Evolutionary conservation across 2,113 vertebrate species (phyloP).

Genomic region (Loxodonta africana): DNA sequence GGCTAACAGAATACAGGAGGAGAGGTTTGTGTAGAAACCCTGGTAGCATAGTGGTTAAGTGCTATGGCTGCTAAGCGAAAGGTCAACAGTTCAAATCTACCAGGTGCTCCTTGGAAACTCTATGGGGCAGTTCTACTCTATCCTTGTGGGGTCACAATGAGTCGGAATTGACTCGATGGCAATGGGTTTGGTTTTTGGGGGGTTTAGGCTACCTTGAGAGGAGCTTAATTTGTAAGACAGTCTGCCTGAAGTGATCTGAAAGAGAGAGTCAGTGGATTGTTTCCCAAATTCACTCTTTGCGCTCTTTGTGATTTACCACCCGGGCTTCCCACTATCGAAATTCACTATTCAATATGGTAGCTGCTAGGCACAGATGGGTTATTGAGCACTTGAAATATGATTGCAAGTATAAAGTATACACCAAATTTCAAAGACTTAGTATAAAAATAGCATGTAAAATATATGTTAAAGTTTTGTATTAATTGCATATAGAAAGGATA

Average conservation of each 20-base stretch:
- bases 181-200: no score
- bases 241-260: not conserved
- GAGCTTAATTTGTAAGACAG: not conserved
- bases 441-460: not conserved
- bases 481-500: not conserved
- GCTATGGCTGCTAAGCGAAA: no score
- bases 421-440: not conserved
- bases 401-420: not conserved
- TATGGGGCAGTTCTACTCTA: no score
- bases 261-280: not conserved
- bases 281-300: not conserved
- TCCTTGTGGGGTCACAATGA: no score
- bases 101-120: no score
- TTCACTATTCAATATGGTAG: not conserved
- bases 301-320: not conserved
- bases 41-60: no score
- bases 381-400: not conserved
- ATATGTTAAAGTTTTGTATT: not conserved
- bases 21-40: not conserved
- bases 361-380: not conserved
- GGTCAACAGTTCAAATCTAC: no score
- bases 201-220: not conserved
- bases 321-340: not conserved
- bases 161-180: no score
- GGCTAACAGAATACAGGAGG: not conserved